Evolutionary conservation across 2,113 vertebrate species (phyloP), one percentile per base, ranked within the genome.

Genomic region (Regulus satrapa): DNA sequence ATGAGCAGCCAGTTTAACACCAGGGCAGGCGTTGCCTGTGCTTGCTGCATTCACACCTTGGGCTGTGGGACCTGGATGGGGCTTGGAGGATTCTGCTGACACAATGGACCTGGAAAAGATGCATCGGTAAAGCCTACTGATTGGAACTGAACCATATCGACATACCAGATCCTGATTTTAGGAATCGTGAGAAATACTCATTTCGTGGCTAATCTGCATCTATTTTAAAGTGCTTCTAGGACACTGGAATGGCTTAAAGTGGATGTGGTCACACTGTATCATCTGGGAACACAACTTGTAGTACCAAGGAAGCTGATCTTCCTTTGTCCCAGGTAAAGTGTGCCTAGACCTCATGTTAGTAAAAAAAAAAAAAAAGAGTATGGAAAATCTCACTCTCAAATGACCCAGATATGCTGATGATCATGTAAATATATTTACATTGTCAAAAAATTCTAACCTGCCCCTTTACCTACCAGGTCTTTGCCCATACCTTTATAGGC

Each of bases 181-280:
- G 23, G 54, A 72, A 79, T 48, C 40, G 32, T 54, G 32, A 88
- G 24, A 82, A 81, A 61, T 24, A 56, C 18, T 48, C 11, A 41
- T 73, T 86, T 88, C n/a, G 45, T 45, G 31, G 56, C 51, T 48
- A 61, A 64, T 46, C 54, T 86, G 54, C 32, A 78, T 63, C 12
- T 67, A 4, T 85, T 81, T 74, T 46, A 20, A 81, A 88, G 69
- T 51, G 15, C 25, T 82, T 85, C 56, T 72, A 72, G 36, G n/a
- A 36, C n/a, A 26, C 64, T 83, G 40, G 23, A 21, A 36, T 45
- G 15, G 11, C 68, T 88, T 62, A 45, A 66, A 67, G 36, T 43
- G 21, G 52, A n/a, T 61, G 12, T 52, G 79, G 38, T 25, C 43
- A 61, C 28, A 79, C 2, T 0, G 0, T 18, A 38, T n/a, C 17